Evolutionary conservation across 2,888 invertebrate species (phyloP), one percentile per base, ranked within the genome.

Genomic region (Autographa gamma): DNA sequence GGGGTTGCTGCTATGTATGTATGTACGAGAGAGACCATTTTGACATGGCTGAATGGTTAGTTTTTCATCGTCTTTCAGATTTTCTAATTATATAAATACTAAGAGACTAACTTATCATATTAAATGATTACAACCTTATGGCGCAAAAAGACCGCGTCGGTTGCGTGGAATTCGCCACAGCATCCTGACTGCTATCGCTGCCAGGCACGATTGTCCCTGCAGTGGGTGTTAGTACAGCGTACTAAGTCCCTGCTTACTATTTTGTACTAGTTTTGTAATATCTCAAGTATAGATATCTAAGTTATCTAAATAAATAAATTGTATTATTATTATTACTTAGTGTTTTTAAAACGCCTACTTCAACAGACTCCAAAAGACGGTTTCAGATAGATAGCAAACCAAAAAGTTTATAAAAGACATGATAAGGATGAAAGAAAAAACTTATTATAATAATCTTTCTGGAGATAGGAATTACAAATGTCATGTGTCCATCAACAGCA

Each of bases 401-500:
- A 48, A 48, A 48, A 48, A n/a, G n/a, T 48, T n/a, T 38, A 38
- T 11, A 38, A 38, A 38, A 38, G 38, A 38, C 11, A 41, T 16
- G 43, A 19, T 13, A 56, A 25, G 25, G 25, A 11, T 25, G 13
- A 56, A 48, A 56, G 19, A 19, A 56, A n/a, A 56, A 56, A 25
- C 19, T 25, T 25, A 56, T 13, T 19, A 56, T 56, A 25, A 56
- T 56, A 56, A 56, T 56, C 54, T 56, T 56, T 19, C 9, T 18
- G 19, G 8, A 54, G 54, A 56, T 56, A 56, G 3, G 54, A 25
- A 56, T 56, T 56, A 56, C 54, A 56, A 56, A 19, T 56, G 54
- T 19, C 54, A 56, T 14, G 25, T 56, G 54, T 56, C 54, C 54
- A 14, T 56, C 54, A 56, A 56, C 13, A 18, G 54, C 25, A 19